phyloP scores from a whole-genome alignment of 2,113 vertebrate species.

The Cervus canadensis region DNA sequence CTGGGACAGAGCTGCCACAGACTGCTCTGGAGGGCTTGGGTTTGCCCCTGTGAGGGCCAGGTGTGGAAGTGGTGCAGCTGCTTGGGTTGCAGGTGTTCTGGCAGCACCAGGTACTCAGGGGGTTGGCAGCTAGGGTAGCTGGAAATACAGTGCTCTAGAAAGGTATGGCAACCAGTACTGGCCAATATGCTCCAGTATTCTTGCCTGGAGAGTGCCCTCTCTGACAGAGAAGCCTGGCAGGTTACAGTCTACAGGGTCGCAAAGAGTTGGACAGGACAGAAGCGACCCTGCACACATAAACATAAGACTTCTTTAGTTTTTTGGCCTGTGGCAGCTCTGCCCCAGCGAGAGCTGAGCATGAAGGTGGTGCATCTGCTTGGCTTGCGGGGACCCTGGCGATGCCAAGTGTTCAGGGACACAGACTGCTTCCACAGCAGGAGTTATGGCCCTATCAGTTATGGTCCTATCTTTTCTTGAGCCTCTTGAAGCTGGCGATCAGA shows the following conservation, averaged over 20 bases:
- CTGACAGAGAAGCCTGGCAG: not conserved
- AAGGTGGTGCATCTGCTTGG: not conserved
- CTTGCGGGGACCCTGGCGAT: not conserved
- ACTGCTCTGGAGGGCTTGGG: not conserved
- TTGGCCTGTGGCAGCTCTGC: not conserved
- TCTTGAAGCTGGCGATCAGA: not conserved
- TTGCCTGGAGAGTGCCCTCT: not conserved
- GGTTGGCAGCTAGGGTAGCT: fast-evolving
- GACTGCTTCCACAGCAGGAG: not conserved
- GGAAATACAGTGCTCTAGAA: not conserved
- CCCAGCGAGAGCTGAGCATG: not conserved
- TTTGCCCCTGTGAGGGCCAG: not conserved
- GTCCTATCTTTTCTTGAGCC: not conserved
- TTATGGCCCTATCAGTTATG: not conserved
- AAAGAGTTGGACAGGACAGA: not conserved
- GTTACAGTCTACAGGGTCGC: not conserved
- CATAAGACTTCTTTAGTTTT: not conserved
- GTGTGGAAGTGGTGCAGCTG: not conserved
- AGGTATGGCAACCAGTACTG: not conserved
- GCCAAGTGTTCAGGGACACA: not conserved
- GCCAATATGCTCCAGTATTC: not conserved
- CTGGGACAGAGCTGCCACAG: not conserved
- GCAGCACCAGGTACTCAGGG: not conserved
- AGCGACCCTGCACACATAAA: not conserved
- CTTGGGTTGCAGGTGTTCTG: not conserved